These are phyloP conservation scores for Trematomus loennbergii DNA, from an alignment of 2,113 vertebrate species.

Conservation along the genomic window DNA sequence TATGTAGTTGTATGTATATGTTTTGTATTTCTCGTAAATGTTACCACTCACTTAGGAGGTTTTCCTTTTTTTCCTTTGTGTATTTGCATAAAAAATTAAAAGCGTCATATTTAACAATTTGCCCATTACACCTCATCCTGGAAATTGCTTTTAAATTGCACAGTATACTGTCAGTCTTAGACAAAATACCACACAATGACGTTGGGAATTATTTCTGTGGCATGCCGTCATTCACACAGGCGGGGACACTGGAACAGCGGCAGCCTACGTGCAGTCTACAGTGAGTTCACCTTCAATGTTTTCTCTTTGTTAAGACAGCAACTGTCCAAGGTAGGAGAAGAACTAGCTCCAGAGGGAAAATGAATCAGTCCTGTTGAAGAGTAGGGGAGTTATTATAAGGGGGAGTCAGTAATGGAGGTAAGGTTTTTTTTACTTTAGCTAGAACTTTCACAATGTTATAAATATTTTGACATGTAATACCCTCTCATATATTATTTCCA, in stretches of 20 bases:
- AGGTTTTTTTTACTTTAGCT: neutral
- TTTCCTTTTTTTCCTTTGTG: neutral
- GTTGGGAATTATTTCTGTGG: conserved; percentile 61
- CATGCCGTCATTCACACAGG: conserved; percentile 57
- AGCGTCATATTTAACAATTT: conserved; percentile 11
- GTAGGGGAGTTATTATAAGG: conserved; percentile 25
- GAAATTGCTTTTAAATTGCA: conserved; percentile 58
- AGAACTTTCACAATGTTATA: conserved; percentile 10
- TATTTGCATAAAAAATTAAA: neutral
- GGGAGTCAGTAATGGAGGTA: neutral
- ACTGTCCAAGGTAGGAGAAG: conserved; percentile 1
- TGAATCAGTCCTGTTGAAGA: conserved; percentile 1
- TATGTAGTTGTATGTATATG: neutral
- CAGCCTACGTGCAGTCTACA: conserved; percentile 13
- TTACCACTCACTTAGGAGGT: neutral
- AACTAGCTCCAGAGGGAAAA: neutral
- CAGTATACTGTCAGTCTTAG: conserved; percentile 19
- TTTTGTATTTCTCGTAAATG: conserved; percentile 4
- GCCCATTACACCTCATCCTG: neutral
- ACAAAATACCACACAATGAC: conserved; percentile 57
- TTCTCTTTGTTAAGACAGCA: neutral
- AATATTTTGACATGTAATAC: conserved; percentile 29
- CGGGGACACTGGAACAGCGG: conserved; percentile 42
- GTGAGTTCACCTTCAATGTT: conserved; percentile 23
- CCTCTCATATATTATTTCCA: conserved; percentile 18